Conservation (phyloP, 2,113 vertebrate species). For the Pterocles orientalis region DNA sequence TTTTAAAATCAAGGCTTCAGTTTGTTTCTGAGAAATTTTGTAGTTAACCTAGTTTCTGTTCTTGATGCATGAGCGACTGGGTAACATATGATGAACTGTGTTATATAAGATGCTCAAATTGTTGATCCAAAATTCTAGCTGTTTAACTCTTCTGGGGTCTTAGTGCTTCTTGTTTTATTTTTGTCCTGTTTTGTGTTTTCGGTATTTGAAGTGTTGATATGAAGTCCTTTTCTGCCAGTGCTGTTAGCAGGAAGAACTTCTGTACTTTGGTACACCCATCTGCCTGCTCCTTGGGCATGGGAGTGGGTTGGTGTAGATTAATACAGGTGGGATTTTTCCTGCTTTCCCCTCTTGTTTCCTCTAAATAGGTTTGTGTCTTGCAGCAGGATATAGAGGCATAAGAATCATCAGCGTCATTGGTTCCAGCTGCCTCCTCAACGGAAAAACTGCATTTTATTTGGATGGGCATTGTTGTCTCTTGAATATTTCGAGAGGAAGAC, state of each 20-base stretch:
- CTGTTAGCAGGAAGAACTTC: constrained; percentile 52
- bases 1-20: constrained; percentile 51
- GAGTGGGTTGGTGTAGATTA: not conserved
- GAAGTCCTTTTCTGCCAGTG: constrained; percentile 58
- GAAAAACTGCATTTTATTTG: constrained; percentile 16
- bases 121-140: constrained; percentile 66
- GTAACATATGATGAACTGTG: constrained; percentile 62
- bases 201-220: constrained; percentile 61
- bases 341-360: not conserved
- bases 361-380: constrained; percentile 8
- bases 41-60: constrained; percentile 65
- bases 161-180: constrained; percentile 66
- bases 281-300: constrained; percentile 40
- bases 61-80: constrained; percentile 57
- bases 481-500: not conserved
- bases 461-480: not conserved
- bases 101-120: constrained; percentile 65
- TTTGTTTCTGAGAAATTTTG: constrained; percentile 60
- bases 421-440: constrained; percentile 31
- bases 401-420: constrained; percentile 3
- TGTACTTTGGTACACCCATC: constrained; percentile 46
- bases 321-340: constrained; percentile 32
- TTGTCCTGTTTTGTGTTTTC: constrained; percentile 66
- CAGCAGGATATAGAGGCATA: not conserved
- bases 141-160: constrained; percentile 64